Evolutionary conservation across 2,113 vertebrate genomes (phyloP).

Genomic region (Scalopus aquaticus): DNA sequence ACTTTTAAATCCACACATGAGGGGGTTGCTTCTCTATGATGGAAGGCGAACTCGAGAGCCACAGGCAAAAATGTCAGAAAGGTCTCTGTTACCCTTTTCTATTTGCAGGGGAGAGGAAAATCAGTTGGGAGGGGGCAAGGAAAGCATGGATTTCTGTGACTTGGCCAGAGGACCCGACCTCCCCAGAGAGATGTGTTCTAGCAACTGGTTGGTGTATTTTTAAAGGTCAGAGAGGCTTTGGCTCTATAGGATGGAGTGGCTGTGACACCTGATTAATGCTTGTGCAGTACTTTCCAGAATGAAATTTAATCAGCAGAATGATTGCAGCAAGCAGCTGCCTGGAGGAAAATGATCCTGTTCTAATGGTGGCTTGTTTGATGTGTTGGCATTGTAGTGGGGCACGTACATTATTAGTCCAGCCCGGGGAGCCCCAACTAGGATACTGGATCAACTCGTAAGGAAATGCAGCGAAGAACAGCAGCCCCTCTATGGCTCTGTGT

Average conservation of each 20-base stretch:
- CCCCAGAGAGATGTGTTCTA: conserved; percentile 65
- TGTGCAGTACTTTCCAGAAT: conserved; percentile 78
- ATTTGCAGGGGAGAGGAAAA: not conserved
- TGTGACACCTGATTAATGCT: conserved; percentile 79
- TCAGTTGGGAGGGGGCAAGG: not conserved
- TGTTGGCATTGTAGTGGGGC: conserved; percentile 74
- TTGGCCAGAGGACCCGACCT: conserved; percentile 32
- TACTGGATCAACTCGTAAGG: conserved; percentile 45
- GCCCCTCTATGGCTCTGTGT: not conserved
- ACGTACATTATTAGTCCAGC: conserved; percentile 71
- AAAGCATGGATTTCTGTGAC: conserved; percentile 9
- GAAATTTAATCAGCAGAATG: conserved; percentile 82
- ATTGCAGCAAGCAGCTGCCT: conserved; percentile 80
- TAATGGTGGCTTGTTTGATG: conserved; percentile 78
- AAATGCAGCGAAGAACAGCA: conserved; percentile 10
- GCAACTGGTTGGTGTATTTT: conserved; percentile 78
- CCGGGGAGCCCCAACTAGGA: conserved; percentile 43
- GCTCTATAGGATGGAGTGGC: conserved; percentile 77
- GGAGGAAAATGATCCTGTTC: conserved; percentile 78
- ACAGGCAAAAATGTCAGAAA: conserved; percentile 12
- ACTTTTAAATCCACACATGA: conserved; percentile 12
- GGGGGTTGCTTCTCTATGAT: not conserved
- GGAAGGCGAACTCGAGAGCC: conserved; percentile 5
- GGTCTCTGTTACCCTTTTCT: not conserved
- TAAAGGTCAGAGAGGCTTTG: conserved; percentile 79